phyloP scores from a whole-genome alignment of 2,113 vertebrate species.

The Sapajus apella region DNA sequence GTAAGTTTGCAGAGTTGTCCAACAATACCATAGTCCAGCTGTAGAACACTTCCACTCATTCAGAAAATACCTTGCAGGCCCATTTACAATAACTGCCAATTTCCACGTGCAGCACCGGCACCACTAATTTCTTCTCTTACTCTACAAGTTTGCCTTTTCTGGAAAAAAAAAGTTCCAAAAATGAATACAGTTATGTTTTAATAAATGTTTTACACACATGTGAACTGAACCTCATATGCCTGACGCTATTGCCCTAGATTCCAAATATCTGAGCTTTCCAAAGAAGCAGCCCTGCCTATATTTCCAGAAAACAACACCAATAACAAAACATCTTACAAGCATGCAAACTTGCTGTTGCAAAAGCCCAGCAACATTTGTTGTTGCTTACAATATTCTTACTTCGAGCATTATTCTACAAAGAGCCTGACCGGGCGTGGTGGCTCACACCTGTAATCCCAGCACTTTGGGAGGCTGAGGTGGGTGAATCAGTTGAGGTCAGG shows the following conservation, averaged over 20 bases:
- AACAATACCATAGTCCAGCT: background rate
- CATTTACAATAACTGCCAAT: background rate
- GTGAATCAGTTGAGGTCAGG: no score
- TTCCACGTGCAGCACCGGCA: background rate
- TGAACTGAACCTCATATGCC: background rate
- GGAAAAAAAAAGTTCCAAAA: background rate
- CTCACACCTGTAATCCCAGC: no score
- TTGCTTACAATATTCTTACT: background rate
- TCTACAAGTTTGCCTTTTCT: background rate
- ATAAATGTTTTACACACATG: background rate
- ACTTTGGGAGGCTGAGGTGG: no score
- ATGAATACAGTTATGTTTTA: background rate
- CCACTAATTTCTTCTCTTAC: background rate
- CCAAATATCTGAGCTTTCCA: background rate
- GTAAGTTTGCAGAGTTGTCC: background rate
- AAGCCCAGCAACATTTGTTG: background rate
- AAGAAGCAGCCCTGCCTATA: background rate
- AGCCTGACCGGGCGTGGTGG: rapidly evolving
- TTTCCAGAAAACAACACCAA: background rate
- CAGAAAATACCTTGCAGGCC: background rate
- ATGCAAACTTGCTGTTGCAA: background rate
- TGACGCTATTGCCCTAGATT: background rate
- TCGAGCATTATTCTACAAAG: background rate
- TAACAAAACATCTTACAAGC: background rate
- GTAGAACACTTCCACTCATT: background rate